These are phyloP conservation scores for Pteria penguin DNA, from an alignment of 2,888 invertebrate species.

Conservation along the genomic window DNA sequence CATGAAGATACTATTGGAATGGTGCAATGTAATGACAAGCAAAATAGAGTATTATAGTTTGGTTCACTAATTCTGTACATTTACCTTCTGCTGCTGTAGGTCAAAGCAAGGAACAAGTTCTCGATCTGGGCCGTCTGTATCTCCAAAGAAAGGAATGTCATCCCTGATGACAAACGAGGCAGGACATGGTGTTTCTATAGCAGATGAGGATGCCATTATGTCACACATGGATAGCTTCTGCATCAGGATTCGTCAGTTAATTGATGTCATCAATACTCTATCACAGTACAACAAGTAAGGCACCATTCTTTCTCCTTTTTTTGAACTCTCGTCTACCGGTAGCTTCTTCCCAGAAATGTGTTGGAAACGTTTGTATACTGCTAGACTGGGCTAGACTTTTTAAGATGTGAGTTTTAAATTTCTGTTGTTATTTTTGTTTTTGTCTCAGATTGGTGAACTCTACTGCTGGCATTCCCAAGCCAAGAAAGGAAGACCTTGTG, in stretches of 20 bases:
- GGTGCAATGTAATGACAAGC: no score
- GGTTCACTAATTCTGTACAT: no score
- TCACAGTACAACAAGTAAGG: constrained; percentile 76
- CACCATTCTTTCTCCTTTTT: background rate
- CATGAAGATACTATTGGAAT: no score
- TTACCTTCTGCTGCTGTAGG: constrained; percentile 38
- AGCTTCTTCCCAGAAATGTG: background rate
- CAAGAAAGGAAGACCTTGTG: constrained; percentile 76
- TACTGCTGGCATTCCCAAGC: constrained; percentile 73
- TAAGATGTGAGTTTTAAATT: background rate
- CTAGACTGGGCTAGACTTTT: no score
- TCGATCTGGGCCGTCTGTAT: constrained; percentile 54
- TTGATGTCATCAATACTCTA: constrained; percentile 78
- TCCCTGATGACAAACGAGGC: constrained; percentile 58
- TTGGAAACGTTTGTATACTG: background rate
- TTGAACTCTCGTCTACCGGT: no score
- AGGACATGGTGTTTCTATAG: constrained; percentile 75
- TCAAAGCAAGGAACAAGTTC: constrained; percentile 60
- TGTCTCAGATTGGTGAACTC: constrained; percentile 68
- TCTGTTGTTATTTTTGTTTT: background rate
- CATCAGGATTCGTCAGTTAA: constrained; percentile 74
- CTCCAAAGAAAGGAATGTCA: constrained; percentile 65
- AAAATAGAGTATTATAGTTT: no score
- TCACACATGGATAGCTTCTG: constrained; percentile 77
- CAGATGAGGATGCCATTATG: constrained; percentile 78